Evolutionary conservation across 2,797 vertebrate species (phyloP), one percentile per base, ranked within the genome.

Genomic region (Carduelis carduelis): DNA sequence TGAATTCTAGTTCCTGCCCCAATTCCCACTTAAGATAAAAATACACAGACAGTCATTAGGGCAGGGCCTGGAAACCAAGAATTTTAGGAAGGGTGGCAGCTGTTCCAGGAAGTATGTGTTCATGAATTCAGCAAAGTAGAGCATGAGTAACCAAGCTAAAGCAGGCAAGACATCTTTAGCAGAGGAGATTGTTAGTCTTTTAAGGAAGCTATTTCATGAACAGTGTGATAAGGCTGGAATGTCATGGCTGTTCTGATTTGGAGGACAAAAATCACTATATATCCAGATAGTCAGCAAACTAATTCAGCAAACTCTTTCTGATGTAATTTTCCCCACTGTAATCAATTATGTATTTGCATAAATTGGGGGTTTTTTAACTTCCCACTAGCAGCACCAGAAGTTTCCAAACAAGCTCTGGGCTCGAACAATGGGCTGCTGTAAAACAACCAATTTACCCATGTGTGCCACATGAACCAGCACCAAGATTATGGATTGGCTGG

Each of bases 71-170:
- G 89, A 96, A 96, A 90, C 52, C 44, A 76, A 83, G 85, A 72
- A 64, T 86, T 93, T 94, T 97, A 94, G 96, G 96, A 96, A 96
- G 96, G 96, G 95, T 94, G 94, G 91, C 85, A 96, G 93, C 85
- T 84, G 74, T 88, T 93, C 32, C 63, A 95, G 95, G 95, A 96
- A 97, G 85, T 69, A 75, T 43, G 89, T 86, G 55, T 63, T 96
- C 91, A 72, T 93, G 76, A 90, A 91, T 90, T 87, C 4, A 13
- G 91, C 74, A 90, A 88, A 76, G 66, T 26, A 87, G 77, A 82
- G 39, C 77, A 76, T 94, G 95, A 94, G 66, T 89, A 95, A 96
- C 93, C 83, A 90, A 91, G 87, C 80, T 86, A 81, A 90, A 95
- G 89, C 11, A 90, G 69, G 80, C 87, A 89, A 90, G 94, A 93